Evolutionary conservation across 2,113 vertebrate genomes (phyloP).

Genomic region (Rhizomys pruinosus): DNA sequence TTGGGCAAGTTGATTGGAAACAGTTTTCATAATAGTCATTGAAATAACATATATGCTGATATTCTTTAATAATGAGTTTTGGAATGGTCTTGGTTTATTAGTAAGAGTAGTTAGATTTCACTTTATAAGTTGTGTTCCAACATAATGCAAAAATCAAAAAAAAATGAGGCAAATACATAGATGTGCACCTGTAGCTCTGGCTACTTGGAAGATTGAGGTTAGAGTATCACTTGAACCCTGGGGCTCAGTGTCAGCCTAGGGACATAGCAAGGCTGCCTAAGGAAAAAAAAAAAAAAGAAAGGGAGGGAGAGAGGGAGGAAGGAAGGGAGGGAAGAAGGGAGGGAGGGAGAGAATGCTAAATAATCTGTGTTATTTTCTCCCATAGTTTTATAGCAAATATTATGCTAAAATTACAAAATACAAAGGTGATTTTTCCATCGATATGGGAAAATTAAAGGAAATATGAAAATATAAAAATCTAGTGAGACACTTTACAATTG

Average conservation of each 20-base stretch:
- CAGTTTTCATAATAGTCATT: constrained; percentile 49
- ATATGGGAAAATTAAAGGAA: constrained; percentile 12
- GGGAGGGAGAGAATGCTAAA: neutral
- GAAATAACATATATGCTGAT: constrained; percentile 17
- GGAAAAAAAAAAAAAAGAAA: neutral
- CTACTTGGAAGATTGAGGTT: neutral
- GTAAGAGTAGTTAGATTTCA: constrained; percentile 70
- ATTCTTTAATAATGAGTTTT: constrained; percentile 42
- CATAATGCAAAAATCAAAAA: neutral
- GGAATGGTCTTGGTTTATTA: constrained; percentile 50
- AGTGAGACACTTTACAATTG: constrained; percentile 50
- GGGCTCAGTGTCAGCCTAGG: neutral
- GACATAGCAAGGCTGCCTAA: neutral
- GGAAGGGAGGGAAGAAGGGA: neutral
- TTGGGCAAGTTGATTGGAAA: constrained; percentile 61
- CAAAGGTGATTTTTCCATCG: neutral
- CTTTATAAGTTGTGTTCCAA: constrained; percentile 7
- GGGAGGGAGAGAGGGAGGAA: neutral
- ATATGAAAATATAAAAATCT: constrained; percentile 53
- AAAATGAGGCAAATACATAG: neutral
- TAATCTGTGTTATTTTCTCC: neutral
- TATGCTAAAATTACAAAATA: constrained; percentile 52
- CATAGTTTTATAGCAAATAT: neutral
- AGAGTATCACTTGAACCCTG: neutral
- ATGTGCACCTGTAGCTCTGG: fast-evolving